Conservation (phyloP, 2,888 invertebrate species). For the Sipha maydis region DNA sequence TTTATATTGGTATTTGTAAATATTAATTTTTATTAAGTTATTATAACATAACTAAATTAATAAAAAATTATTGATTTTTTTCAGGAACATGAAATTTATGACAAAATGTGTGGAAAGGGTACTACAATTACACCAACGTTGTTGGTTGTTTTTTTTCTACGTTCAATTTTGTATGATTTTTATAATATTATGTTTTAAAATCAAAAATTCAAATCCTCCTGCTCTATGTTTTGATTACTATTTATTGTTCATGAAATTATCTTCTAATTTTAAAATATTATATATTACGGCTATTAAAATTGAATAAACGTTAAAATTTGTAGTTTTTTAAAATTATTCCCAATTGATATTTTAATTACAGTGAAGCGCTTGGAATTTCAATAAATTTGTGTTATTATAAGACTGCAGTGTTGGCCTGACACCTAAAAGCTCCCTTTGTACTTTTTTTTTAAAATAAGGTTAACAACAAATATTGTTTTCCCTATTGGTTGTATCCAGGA, state of each 20-base stretch:
- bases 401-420: no score
- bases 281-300: conserved; percentile 41
- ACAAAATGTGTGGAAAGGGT: conserved; percentile 61
- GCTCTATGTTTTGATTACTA: conserved; percentile 9
- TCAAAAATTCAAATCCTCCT: conserved; percentile 21
- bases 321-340: conserved; percentile 1
- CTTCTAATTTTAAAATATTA: conserved; percentile 3
- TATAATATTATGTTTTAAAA: conserved; percentile 37
- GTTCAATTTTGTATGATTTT: conserved; percentile 63
- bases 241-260: conserved; percentile 17
- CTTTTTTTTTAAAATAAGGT: no score
- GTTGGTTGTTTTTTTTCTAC: conserved; percentile 41
- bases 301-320: conserved; percentile 31
- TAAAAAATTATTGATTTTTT: conserved; percentile 17
- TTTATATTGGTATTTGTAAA: background rate
- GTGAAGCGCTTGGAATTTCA: no score
- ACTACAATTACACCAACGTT: conserved; percentile 21
- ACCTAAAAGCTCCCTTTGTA: no score
- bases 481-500: no score
- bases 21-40: background rate
- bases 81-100: conserved; percentile 50
- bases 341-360: background rate
- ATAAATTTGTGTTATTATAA: no score
- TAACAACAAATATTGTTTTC: no score
- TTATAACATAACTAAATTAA: background rate